These are phyloP conservation scores for Cephalopholis sonnerati DNA, from an alignment of 2,113 vertebrate genomes.

Conservation along the genomic window DNA sequence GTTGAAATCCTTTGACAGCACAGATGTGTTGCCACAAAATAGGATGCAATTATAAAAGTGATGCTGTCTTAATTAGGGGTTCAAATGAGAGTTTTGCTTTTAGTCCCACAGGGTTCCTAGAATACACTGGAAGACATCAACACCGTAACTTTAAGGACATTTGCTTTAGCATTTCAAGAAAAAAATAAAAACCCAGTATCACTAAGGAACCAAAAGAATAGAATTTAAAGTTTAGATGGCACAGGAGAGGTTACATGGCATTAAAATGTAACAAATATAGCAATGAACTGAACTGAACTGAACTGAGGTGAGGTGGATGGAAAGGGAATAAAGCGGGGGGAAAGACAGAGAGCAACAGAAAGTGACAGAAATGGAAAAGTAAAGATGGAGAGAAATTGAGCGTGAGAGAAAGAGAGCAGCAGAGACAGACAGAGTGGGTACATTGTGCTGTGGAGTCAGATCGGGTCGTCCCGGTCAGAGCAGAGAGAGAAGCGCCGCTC, in stretches of 20 bases:
- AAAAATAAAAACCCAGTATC: neutral
- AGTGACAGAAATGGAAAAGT: constrained; percentile 5
- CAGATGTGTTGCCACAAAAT: neutral
- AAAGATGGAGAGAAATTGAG: neutral
- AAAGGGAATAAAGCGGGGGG: neutral
- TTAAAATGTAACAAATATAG: neutral
- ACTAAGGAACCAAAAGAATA: neutral
- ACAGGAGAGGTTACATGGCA: too few species aligned
- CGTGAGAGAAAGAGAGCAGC: constrained; percentile 17
- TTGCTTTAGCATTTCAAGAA: neutral
- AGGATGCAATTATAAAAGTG: neutral
- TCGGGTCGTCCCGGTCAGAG: constrained; percentile 35
- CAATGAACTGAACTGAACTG: neutral
- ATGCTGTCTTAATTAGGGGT: neutral
- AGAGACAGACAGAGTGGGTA: constrained; percentile 19
- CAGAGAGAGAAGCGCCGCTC: constrained; percentile 58
- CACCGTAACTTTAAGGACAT: neutral
- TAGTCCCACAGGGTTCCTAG: neutral
- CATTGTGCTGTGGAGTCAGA: constrained; percentile 46
- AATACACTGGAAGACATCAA: neutral
- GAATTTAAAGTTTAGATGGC: neutral
- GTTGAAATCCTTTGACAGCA: neutral
- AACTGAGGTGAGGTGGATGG: neutral
- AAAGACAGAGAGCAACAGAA: constrained; percentile 1
- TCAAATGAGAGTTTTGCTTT: too few species aligned